Conservation (phyloP, 2,888 invertebrate genomes). For the Lottia scabra region DNA sequence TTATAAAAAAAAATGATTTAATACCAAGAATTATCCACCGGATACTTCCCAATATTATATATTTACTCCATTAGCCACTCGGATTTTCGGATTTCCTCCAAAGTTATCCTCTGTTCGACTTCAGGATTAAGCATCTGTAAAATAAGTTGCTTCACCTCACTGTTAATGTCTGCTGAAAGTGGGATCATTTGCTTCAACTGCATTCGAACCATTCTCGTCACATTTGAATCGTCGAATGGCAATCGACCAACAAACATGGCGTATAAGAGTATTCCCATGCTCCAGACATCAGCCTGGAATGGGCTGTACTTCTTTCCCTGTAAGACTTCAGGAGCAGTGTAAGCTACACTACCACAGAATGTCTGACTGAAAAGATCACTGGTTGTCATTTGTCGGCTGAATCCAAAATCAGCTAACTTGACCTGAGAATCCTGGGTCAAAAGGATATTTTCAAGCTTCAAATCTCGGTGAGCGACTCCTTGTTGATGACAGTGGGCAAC, state of each 20-base stretch:
- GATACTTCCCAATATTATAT: neutral
- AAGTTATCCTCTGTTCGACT: neutral
- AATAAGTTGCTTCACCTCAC: neutral
- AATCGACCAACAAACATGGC: neutral
- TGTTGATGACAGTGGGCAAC: neutral
- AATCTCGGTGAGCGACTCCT: neutral
- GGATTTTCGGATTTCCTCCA: neutral
- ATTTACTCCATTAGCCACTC: neutral
- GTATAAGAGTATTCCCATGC: neutral
- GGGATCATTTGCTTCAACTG: neutral
- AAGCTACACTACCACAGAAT: conserved; percentile 1
- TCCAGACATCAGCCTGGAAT: neutral
- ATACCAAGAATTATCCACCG: neutral
- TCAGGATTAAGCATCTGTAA: neutral
- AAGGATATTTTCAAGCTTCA: neutral
- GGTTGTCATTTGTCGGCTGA: conserved; percentile 2
- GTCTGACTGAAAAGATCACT: neutral
- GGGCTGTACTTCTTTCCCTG: neutral
- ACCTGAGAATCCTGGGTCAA: neutral
- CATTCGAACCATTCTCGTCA: neutral
- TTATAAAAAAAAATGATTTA: neutral
- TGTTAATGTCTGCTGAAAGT: neutral
- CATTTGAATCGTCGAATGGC: conserved; percentile 1
- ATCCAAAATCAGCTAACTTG: conserved; percentile 2
- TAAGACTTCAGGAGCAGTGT: conserved; percentile 4